Base-by-base conservation (phyloP, 2,888 invertebrate species). In the Aphidoletes aphidimyza region DNA sequence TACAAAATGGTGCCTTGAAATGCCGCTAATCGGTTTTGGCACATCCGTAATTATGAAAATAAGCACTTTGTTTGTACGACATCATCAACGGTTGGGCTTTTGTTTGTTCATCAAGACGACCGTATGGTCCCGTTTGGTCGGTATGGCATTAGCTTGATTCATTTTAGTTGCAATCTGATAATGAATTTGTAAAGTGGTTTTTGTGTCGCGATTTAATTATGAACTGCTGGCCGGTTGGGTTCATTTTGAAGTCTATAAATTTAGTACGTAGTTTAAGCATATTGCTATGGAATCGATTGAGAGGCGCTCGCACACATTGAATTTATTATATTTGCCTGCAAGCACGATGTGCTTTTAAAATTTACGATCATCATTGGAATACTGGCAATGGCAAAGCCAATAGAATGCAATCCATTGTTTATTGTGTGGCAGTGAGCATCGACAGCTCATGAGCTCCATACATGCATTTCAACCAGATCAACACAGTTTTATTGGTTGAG, bases 81-180 rank as follows among this genome's bases (percentile, higher is more conserved):
- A 17, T n/a, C n/a, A n/a, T n/a, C n/a, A n/a, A n/a, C n/a, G n/a
- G n/a, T n/a, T n/a, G n/a, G n/a, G n/a, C n/a, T n/a, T n/a, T n/a
- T n/a, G n/a, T n/a, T n/a, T n/a, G n/a, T n/a, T n/a, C n/a, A n/a
- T n/a, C n/a, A n/a, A n/a, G n/a, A n/a, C n/a, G n/a, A n/a, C n/a
- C n/a, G n/a, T n/a, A n/a, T n/a, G n/a, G n/a, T n/a, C n/a, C n/a
- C n/a, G n/a, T n/a, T n/a, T n/a, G n/a, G n/a, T n/a, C n/a, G n/a
- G n/a, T n/a, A n/a, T n/a, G n/a, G n/a, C n/a, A n/a, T n/a, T n/a
- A n/a, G n/a, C n/a, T n/a, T n/a, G n/a, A n/a, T n/a, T n/a, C n/a
- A n/a, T n/a, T n/a, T n/a, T n/a, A n/a, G n/a, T 54, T 54, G 6
- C 26, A 54, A 69, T 69, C 34, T 69, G 69, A 69, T 69, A 69